Evolutionary conservation across 2,113 vertebrate species (phyloP).

Genomic region (Tetrao urogallus): DNA sequence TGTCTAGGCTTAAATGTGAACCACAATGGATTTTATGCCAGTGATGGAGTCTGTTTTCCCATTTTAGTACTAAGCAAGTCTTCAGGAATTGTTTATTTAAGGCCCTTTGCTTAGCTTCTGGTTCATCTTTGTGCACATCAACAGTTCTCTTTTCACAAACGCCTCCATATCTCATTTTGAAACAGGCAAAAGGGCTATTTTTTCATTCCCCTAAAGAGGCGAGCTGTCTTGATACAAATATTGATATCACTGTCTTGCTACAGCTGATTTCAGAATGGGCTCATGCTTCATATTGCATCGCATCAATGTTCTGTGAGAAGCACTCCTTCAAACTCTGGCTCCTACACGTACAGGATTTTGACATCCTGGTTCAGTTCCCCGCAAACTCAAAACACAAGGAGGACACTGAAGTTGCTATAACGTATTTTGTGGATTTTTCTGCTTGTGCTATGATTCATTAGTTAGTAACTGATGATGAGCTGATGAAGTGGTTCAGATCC

Average conservation of each 20-base stretch:
- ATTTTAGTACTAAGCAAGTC: neutral
- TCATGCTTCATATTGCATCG: neutral
- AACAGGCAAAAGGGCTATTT: neutral
- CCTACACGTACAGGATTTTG: neutral
- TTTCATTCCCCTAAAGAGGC: neutral
- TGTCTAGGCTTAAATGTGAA: conserved; percentile 41
- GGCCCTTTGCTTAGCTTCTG: neutral
- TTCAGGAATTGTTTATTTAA: conserved; percentile 19
- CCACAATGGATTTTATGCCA: conserved; percentile 37
- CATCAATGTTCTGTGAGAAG: neutral
- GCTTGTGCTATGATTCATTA: neutral
- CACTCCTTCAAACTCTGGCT: neutral
- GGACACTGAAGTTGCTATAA: neutral
- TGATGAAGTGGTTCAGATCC: neutral
- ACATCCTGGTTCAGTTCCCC: neutral
- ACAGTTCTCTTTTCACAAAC: neutral
- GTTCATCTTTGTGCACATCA: neutral
- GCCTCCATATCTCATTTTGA: neutral
- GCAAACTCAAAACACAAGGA: neutral
- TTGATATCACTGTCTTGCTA: conserved; percentile 25
- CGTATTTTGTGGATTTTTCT: neutral
- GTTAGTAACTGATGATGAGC: neutral
- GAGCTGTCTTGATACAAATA: conserved; percentile 38
- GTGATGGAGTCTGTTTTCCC: neutral
- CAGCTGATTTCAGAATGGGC: neutral